A percentile compares a stretch with the other conserved stretches of the same genome.
These are phyloP conservation scores for Meta bourneti DNA, from an alignment of 2,888 invertebrate genomes.

Conservation along the genomic window DNA sequence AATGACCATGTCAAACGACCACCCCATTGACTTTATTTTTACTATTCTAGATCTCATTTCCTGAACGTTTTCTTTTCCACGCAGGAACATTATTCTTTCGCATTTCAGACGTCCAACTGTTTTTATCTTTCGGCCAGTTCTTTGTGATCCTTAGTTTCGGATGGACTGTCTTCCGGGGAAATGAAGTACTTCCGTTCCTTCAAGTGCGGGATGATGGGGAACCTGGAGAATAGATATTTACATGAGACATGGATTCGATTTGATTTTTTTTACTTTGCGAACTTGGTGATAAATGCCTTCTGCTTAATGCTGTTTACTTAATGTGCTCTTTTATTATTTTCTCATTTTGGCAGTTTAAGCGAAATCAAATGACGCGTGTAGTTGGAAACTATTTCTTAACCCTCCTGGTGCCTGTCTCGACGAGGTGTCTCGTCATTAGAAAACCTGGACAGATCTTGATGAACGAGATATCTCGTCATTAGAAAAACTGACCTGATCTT, in stretches of 20 bases:
- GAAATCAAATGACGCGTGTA: no score
- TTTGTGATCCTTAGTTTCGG: constrained; percentile 40
- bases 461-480: no score
- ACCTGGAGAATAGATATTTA: constrained; percentile 6
- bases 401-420: no score
- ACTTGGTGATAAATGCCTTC: not conserved
- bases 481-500: no score
- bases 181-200: constrained; percentile 6
- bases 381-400: no score
- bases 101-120: constrained; percentile 48
- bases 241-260: constrained; percentile 23
- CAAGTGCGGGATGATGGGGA: not conserved
- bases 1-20: constrained; percentile 75
- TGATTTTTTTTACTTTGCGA: not conserved
- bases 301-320: no score
- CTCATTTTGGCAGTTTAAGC: no score
- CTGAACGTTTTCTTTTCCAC: constrained; percentile 52
- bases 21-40: constrained; percentile 72
- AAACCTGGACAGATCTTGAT: no score
- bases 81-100: constrained; percentile 57
- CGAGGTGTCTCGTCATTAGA: no score
- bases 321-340: no score
- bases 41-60: constrained; percentile 59
- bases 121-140: constrained; percentile 43
- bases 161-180: constrained; percentile 2